These are phyloP conservation scores for Nyctibius grandis DNA, from an alignment of 2,797 vertebrate genomes.

Conservation along the genomic window DNA sequence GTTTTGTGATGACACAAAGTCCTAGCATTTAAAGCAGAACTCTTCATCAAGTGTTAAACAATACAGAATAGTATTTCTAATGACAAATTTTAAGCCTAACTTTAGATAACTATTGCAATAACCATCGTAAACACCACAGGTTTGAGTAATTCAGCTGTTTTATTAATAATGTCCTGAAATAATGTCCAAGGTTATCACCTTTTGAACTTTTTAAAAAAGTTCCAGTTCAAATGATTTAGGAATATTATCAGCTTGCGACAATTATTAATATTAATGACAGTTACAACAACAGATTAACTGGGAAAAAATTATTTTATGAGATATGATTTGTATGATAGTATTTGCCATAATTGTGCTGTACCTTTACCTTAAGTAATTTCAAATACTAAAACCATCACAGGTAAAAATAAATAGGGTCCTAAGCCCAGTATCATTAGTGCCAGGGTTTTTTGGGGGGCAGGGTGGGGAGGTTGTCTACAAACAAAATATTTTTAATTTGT, in stretches of 20 bases:
- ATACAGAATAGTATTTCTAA: background rate
- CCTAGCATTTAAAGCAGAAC: background rate
- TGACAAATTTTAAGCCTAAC: background rate
- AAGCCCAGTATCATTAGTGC: background rate
- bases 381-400: background rate
- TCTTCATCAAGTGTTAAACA: background rate
- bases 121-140: background rate
- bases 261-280: background rate
- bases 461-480: fast-evolving
- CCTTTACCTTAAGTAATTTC: background rate
- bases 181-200: background rate
- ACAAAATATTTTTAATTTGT: background rate
- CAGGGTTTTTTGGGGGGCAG: fast-evolving
- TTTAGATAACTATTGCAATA: background rate
- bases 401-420: background rate
- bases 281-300: background rate
- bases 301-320: background rate
- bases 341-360: background rate
- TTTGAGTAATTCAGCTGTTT: background rate
- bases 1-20: background rate
- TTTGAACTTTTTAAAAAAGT: background rate
- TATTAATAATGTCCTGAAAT: background rate
- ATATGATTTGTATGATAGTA: background rate
- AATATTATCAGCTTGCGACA: background rate
- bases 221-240: background rate